phyloP scores from a whole-genome alignment of 2,113 vertebrate species.

The Ophthalmolycus amberensis region DNA sequence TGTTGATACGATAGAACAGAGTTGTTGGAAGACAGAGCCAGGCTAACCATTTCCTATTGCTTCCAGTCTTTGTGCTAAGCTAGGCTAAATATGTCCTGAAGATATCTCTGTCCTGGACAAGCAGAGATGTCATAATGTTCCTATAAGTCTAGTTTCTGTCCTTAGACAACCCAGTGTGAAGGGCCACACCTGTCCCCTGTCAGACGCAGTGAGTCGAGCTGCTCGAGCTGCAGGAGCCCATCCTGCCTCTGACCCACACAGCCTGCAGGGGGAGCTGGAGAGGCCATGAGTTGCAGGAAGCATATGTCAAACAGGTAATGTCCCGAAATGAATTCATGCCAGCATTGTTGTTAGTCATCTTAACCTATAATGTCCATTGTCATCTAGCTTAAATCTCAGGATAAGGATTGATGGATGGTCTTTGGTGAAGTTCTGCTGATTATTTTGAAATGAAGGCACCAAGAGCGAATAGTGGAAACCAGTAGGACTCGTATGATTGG shows the following conservation, averaged over 20 bases:
- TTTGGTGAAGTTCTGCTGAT: neutral
- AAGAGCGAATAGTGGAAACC: too few species aligned
- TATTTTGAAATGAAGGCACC: too few species aligned
- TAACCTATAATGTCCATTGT: neutral
- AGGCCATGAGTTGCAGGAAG: conserved; percentile 85
- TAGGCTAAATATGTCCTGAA: neutral
- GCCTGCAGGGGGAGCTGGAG: conserved; percentile 87
- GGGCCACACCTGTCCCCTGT: conserved; percentile 87
- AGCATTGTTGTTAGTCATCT: neutral
- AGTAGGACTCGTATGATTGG: too few species aligned
- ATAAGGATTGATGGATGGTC: neutral
- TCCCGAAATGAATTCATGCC: rapidly evolving
- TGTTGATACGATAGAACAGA: too few species aligned
- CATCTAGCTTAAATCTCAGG: neutral
- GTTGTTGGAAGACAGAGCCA: neutral
- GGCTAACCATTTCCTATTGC: neutral
- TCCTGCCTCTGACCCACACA: conserved; percentile 83
- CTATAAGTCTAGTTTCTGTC: neutral
- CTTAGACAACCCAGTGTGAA: conserved; percentile 87
- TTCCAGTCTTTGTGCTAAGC: neutral
- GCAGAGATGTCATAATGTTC: neutral
- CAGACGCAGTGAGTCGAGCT: conserved; percentile 87
- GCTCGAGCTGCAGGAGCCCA: conserved; percentile 84
- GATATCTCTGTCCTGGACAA: neutral
- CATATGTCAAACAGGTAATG: conserved; percentile 86